Base-by-base conservation (phyloP, 2,797 vertebrate genomes). In the Anisognathus igniventris region DNA sequence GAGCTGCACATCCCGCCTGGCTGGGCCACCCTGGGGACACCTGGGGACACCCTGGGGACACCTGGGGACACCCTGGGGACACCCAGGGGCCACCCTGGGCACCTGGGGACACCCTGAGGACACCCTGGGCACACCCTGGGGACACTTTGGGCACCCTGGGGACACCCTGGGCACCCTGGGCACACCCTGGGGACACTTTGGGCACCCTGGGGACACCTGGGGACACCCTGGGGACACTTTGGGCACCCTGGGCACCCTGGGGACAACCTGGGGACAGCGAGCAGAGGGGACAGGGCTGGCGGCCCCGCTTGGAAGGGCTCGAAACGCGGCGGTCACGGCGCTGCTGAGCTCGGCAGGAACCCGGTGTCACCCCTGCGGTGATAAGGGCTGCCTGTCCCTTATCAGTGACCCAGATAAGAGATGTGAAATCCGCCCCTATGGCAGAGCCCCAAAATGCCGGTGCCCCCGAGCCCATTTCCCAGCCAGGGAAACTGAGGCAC, bases 371-470 rank as follows among this genome's bases (percentile, higher is more conserved):
- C 16, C 60, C 51, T 66, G 93, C 0, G 64, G 90, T 79, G 89
- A 81, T 91, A 27, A 15, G 8, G 89, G 80, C 89, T 33, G 16
- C 28, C 70, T 66, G 76, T 18, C 23, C 66, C 64, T 62, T 47
- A 54, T n/a, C 87, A 15, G 67, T 7, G 87, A 61, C 90, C 93
- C 82, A 76, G 90, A 82, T 54, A 62, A 27, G 45, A 54, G 91
- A 88, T 71, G 79, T 53, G 94, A 90, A 35, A 94, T 11, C 77
- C 14, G 74, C 48, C 97, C 37, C 58, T 4, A 4, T 3, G 58
- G 58, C 27, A 15, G 13, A 66, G 9, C 44, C 44, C 71, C 97
- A 66, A 86, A 92, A 93, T 78, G 75, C 96, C 96, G 95, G 90
- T 95, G 86, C 5, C 71, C 4, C 75, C 10, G 15, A 18, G 31